Evolutionary conservation across 1,140 invertebrate species (phyloP).

Genomic region (Drosophila auraria): DNA sequence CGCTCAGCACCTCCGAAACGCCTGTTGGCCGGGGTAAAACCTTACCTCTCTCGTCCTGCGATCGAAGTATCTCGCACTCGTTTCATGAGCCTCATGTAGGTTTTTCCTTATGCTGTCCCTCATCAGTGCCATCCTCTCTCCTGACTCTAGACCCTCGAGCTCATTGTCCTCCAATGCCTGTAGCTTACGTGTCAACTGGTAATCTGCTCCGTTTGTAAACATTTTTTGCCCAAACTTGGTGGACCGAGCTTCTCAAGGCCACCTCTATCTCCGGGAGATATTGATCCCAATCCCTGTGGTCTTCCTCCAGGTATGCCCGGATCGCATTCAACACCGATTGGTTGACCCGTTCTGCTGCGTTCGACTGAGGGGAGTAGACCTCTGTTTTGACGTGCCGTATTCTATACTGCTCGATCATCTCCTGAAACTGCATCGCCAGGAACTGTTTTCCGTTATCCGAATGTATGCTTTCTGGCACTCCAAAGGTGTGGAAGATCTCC

Average conservation of each 20-base stretch:
- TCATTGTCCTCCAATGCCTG: neutral
- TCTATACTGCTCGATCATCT: neutral
- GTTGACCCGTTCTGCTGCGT: no score
- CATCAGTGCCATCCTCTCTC: neutral
- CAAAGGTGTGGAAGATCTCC: neutral
- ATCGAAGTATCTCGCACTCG: no score
- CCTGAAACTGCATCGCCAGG: neutral
- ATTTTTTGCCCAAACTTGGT: no score
- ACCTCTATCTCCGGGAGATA: neutral
- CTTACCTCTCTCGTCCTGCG: no score
- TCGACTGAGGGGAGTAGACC: neutral
- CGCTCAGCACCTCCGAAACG: neutral
- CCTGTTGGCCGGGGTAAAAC: neutral
- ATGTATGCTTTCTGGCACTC: neutral
- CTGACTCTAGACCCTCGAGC: neutral
- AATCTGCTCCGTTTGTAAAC: no score
- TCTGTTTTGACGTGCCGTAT: neutral
- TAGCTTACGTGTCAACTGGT: neutral
- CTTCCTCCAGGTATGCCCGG: no score
- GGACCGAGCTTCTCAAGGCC: no score
- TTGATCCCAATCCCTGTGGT: neutral
- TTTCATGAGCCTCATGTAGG: no score
- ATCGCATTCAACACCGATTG: no score
- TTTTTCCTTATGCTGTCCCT: neutral
- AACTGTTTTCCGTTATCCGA: neutral